A percentile compares a stretch with the other conserved stretches of the same genome.
phyloP scores from a whole-genome alignment of 2,888 invertebrate genomes.

The Erebia aethiops region DNA sequence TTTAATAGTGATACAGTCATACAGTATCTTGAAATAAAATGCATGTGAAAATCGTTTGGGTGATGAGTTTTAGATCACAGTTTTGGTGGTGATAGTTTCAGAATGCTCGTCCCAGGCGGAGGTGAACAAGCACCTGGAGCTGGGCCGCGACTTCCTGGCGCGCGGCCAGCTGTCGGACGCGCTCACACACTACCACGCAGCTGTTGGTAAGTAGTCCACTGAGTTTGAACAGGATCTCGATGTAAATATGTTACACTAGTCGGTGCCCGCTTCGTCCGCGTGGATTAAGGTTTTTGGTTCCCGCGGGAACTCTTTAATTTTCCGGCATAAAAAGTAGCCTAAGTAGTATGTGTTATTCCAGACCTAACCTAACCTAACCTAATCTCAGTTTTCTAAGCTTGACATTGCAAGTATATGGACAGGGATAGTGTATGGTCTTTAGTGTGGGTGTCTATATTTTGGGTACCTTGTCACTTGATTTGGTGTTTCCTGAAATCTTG shows the following conservation, averaged over 20 bases:
- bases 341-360: too few species aligned
- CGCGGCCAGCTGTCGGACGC: slow-evolving; percentile 98
- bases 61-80: slow-evolving; percentile 7
- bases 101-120: slow-evolving; percentile 88
- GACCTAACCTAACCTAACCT: too few species aligned
- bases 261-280: too few species aligned
- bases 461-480: too few species aligned
- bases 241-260: too few species aligned
- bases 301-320: too few species aligned
- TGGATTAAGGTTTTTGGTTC: too few species aligned
- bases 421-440: too few species aligned
- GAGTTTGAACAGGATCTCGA: neutral
- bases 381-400: too few species aligned
- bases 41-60: neutral
- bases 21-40: slow-evolving; percentile 5
- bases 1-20: neutral
- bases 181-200: slow-evolving; percentile 98
- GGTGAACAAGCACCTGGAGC: slow-evolving; percentile 95
- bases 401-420: too few species aligned
- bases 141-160: slow-evolving; percentile 95
- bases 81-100: slow-evolving; percentile 76
- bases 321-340: too few species aligned
- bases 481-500: too few species aligned
- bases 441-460: neutral
- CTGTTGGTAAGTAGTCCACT: slow-evolving; percentile 88